phyloP scores from a whole-genome alignment of 2,888 invertebrate species.

The Andrena hattorfiana region DNA sequence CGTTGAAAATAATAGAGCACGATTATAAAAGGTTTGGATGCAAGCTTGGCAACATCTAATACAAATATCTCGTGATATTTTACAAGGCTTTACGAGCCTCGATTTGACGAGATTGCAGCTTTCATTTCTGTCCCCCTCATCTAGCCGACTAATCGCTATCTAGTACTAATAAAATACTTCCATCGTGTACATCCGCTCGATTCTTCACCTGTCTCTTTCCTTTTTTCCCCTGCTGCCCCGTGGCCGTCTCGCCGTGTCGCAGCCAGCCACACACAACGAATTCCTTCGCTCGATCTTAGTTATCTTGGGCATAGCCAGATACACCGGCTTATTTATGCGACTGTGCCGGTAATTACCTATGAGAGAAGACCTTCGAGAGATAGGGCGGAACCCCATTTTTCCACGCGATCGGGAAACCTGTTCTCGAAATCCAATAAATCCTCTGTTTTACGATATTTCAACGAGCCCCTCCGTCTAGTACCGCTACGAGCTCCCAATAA shows the following conservation, averaged over 20 bases:
- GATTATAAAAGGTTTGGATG: background rate
- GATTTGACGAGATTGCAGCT: slow-evolving; percentile 3
- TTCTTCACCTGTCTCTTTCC: slow-evolving; percentile 32
- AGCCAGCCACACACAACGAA: slow-evolving; percentile 64
- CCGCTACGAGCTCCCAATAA: slow-evolving; percentile 20
- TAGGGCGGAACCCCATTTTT: slow-evolving; percentile 61
- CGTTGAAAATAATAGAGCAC: background rate
- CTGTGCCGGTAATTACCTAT: slow-evolving; percentile 76
- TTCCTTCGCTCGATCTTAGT: slow-evolving; percentile 61
- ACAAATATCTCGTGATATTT: slow-evolving; percentile 9
- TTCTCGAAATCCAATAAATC: slow-evolving; percentile 68
- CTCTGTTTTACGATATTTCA: slow-evolving; percentile 60
- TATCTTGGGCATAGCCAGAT: slow-evolving; percentile 59
- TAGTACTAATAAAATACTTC: slow-evolving; percentile 58
- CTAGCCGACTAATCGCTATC: slow-evolving; percentile 43
- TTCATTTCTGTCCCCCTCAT: slow-evolving; percentile 26
- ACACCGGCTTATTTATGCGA: slow-evolving; percentile 75
- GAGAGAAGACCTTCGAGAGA: slow-evolving; percentile 67
- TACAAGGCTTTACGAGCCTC: slow-evolving; percentile 30
- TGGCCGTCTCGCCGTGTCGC: slow-evolving; percentile 18
- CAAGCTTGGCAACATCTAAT: slow-evolving; percentile 6
- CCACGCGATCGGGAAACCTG: slow-evolving; percentile 72
- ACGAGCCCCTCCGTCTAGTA: slow-evolving; percentile 28
- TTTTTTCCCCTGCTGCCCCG: background rate
- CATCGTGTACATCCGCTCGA: slow-evolving; percentile 44